A percentile compares a stretch with the other conserved stretches of the same genome.
These are phyloP conservation scores for Cataglyphis livida DNA, from an alignment of 2,888 invertebrate species.

Conservation along the genomic window DNA sequence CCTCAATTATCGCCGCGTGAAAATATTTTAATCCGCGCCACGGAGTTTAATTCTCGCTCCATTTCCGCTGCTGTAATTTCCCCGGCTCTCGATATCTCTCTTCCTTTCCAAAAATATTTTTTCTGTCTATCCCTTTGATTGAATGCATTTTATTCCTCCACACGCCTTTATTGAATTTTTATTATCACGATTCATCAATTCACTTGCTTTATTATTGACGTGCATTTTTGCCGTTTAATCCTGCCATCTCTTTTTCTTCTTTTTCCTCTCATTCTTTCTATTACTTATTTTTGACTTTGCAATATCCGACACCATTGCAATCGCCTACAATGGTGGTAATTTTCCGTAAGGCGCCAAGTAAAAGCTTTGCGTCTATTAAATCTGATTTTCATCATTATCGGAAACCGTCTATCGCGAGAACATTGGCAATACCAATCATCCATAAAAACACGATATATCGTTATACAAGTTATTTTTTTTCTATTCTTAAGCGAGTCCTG, in stretches of 20 bases:
- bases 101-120: constrained; percentile 45
- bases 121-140: constrained; percentile 38
- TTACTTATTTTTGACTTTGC: constrained; percentile 24
- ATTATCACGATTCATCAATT: constrained; percentile 38
- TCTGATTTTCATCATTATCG: constrained; percentile 55
- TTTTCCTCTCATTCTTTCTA: neutral
- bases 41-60: constrained; percentile 51
- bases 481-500: constrained; percentile 55
- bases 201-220: constrained; percentile 35
- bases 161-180: constrained; percentile 45
- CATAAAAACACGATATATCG: constrained; percentile 45
- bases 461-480: constrained; percentile 59
- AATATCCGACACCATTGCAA: neutral
- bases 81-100: constrained; percentile 11
- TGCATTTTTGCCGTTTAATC: constrained; percentile 24
- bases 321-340: constrained; percentile 1
- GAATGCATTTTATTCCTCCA: constrained; percentile 40
- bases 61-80: constrained; percentile 53
- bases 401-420: constrained; percentile 31
- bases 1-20: constrained; percentile 51
- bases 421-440: constrained; percentile 62
- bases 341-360: constrained; percentile 24
- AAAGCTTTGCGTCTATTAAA: constrained; percentile 46
- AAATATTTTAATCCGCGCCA: constrained; percentile 52
- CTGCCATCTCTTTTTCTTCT: neutral